These are phyloP conservation scores for Platycnemis pennipes DNA, from an alignment of 2,888 invertebrate genomes.

Conservation along the genomic window DNA sequence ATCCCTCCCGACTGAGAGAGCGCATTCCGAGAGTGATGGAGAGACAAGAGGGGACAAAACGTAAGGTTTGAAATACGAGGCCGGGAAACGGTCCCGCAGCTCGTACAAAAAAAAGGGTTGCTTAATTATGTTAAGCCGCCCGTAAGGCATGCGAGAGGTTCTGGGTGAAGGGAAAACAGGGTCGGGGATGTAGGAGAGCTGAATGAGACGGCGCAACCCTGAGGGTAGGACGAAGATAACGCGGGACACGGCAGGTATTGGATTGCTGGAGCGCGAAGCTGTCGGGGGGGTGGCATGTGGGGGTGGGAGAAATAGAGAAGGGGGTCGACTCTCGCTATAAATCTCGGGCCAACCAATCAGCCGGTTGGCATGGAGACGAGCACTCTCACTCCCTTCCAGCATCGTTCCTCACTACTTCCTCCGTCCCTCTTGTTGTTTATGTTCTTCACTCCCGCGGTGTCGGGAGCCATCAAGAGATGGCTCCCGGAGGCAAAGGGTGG, in stretches of 20 bases:
- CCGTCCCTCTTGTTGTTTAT: too few species aligned
- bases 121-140: background rate
- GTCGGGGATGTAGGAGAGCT: background rate
- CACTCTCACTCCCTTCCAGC: conserved; percentile 23
- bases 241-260: background rate
- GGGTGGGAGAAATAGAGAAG: background rate
- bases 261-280: background rate
- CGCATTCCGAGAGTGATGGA: background rate
- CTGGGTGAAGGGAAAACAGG: background rate
- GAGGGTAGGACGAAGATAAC: background rate
- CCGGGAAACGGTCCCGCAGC: background rate
- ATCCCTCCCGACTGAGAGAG: background rate
- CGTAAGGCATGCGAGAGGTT: background rate
- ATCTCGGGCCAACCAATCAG: conserved; percentile 41
- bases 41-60: background rate
- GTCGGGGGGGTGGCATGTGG: background rate
- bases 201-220: background rate
- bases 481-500: background rate
- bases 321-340: conserved; percentile 9
- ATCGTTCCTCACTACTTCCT: background rate
- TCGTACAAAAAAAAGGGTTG: background rate
- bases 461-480: background rate
- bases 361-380: conserved; percentile 29
- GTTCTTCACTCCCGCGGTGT: too few species aligned
- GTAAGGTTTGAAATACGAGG: background rate